A percentile compares a stretch with the other conserved stretches of the same genome.
Evolutionary conservation across 1,140 invertebrate species (phyloP).

Genomic region (Planococcus citri): DNA sequence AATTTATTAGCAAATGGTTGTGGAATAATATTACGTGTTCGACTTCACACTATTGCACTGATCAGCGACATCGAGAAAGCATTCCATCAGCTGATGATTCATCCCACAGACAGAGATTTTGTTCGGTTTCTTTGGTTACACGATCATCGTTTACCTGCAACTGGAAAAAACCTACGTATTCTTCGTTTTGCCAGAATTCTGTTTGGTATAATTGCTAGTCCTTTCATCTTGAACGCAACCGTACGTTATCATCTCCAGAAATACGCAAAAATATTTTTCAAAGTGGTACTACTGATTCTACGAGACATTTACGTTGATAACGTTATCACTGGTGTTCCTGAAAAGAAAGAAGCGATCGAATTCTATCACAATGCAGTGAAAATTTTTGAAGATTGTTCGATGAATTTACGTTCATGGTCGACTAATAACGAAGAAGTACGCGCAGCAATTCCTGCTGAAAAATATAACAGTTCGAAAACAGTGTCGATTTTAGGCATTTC

Average conservation of each 20-base stretch:
- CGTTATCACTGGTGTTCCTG: not conserved
- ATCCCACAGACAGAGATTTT: not conserved
- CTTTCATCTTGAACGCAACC: not conserved
- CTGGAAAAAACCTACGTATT: not conserved
- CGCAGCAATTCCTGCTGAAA: not conserved
- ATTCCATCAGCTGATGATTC: not conserved
- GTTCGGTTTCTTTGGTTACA: not conserved
- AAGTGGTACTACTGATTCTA: not conserved
- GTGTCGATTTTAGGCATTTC: not conserved
- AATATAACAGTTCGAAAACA: not conserved
- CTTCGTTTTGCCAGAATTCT: not conserved
- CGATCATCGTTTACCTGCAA: not conserved
- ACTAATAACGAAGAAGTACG: not conserved
- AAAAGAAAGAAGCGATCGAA: not conserved
- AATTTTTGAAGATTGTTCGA: not conserved
- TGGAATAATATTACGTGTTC: not conserved
- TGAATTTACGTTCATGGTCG: not conserved
- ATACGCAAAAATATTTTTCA: not conserved
- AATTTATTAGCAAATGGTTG: not conserved
- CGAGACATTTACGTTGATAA: not conserved
- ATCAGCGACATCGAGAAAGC: not conserved
- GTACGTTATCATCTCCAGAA: not conserved
- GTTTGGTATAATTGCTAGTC: not conserved
- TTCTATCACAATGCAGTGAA: not conserved
- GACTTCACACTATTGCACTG: not conserved